Conservation (phyloP, 2,113 vertebrate genomes). For the Fregetta grallaria region DNA sequence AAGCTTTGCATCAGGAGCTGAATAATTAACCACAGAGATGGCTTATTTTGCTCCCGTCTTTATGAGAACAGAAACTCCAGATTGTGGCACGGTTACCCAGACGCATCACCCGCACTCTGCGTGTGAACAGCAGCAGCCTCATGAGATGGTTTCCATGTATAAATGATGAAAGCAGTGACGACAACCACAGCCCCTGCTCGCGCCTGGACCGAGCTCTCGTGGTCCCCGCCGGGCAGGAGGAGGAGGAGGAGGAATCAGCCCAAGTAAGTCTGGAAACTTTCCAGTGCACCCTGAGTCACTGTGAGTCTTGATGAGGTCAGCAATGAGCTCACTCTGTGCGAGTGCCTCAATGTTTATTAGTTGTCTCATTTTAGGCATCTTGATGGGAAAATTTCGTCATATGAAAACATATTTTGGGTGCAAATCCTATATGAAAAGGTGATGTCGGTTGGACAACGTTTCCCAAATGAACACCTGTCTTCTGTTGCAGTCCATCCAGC, state of each 20-base stretch:
- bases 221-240: not conserved
- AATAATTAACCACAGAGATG: not conserved
- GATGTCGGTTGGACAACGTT: too few species aligned
- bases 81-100: accelerated
- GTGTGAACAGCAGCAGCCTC: not conserved
- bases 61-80: not conserved
- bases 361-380: not conserved
- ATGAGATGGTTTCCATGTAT: not conserved
- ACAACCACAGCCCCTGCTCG: accelerated
- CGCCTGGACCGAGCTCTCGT: not conserved
- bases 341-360: not conserved
- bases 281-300: not conserved
- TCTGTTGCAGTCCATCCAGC: not conserved
- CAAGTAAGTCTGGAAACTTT: not conserved
- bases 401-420: not conserved
- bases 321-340: not conserved
- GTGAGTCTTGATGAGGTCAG: not conserved
- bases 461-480: not conserved
- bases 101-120: not conserved
- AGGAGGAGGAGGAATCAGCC: not conserved
- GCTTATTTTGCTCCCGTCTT: not conserved
- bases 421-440: not conserved
- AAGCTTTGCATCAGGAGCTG: not conserved
- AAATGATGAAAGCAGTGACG: not conserved
- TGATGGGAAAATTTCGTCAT: not conserved